These are phyloP conservation scores for Microplitis mediator DNA, from an alignment of 1,140 invertebrate genomes.

Conservation along the genomic window DNA sequence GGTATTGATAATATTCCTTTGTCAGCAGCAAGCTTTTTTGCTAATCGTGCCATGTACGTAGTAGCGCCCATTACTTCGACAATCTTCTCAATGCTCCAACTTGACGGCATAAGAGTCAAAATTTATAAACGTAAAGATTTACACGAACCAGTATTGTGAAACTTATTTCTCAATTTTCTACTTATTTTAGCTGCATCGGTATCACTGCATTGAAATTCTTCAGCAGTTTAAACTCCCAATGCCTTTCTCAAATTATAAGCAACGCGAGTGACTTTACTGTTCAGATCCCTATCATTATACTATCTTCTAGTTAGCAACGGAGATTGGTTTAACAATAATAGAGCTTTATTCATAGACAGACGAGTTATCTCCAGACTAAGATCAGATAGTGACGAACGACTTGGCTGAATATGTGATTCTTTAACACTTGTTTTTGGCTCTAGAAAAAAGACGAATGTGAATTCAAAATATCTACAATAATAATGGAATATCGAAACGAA, in stretches of 20 bases:
- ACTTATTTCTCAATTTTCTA: neutral
- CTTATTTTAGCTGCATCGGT: no score
- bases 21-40: neutral
- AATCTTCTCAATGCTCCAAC: constrained; percentile 9
- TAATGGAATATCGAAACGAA: constrained; percentile 12
- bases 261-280: no score
- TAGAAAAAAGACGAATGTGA: constrained; percentile 17
- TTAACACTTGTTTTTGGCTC: constrained; percentile 21
- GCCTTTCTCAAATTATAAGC: no score
- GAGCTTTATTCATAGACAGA: constrained; percentile 24
- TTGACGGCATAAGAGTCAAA: constrained; percentile 5
- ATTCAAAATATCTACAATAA: constrained; percentile 15
- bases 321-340: neutral
- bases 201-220: no score
- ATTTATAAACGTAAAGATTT: constrained; percentile 17
- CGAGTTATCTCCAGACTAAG: constrained; percentile 24
- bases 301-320: no score
- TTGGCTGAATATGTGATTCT: constrained; percentile 24
- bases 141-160: neutral
- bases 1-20: constrained; percentile 8
- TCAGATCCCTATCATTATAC: no score
- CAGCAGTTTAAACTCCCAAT: no score
- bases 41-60: neutral
- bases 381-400: constrained; percentile 23
- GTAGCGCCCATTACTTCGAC: neutral